Evolutionary conservation across 2,888 invertebrate species (phyloP), one percentile per base, ranked within the genome.

Genomic region (Atethmia centrago): DNA sequence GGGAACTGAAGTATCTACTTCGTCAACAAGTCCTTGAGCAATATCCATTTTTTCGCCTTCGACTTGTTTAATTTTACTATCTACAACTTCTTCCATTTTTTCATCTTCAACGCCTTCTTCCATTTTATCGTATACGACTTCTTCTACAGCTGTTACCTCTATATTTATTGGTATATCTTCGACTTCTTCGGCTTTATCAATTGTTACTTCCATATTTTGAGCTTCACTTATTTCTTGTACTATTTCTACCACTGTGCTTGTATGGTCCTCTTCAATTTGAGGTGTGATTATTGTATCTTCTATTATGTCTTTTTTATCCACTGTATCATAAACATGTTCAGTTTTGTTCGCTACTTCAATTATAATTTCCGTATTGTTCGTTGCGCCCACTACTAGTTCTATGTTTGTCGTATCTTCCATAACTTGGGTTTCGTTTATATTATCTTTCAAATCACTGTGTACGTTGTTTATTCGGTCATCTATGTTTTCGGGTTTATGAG

Each of bases 141-240:
- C 83, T 83, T 83, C 83, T 56, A 16, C 25, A 51, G 49, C 66
- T 67, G 63, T 64, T 36, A 59, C 78, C 10, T 71, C 71, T 56
- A 71, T 53, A 72, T 82, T 69, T 62, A 40, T 61, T 25, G 56
- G 51, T 53, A 40, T 49, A 9, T 74, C 63, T 63, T 79, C 58
- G 56, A 72, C 67, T 69, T 63, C 28, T 67, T 77, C 77, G 58
- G 10, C 10, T 58, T 68, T 66, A 36, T 63, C 62, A 36, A 74
- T 68, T 25, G 71, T 55, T 42, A 71, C 70, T 61, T 83, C 78
- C 45, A 71, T 71, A 19, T 69, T 68, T 51, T 76, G 68, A 51
- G 28, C 28, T 42, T 66, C 55, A 56, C 67, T 80, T 59, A 47
- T 55, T 40, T 69, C 28, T 51, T 51, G 31, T 36, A 68, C 67